phyloP scores from a whole-genome alignment of 2,113 vertebrate species.

The Gobiocypris rarus region DNA sequence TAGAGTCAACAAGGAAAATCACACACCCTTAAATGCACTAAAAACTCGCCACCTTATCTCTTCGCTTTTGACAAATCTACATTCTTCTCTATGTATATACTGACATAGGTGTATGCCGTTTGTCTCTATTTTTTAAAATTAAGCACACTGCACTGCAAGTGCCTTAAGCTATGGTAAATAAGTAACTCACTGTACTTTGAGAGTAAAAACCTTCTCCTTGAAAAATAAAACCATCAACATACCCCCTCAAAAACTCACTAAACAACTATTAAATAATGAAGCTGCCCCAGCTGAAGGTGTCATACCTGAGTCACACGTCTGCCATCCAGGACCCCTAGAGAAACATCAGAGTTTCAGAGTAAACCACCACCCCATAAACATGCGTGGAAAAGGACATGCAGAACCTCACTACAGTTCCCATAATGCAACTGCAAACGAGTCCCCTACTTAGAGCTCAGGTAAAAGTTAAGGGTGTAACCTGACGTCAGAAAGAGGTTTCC shows the following conservation, averaged over 20 bases:
- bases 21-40: conserved; percentile 3
- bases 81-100: background rate
- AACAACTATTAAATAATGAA: background rate
- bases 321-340: conserved; percentile 26
- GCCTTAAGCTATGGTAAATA: conserved; percentile 20
- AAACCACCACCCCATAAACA: conserved; percentile 23
- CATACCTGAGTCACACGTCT: conserved; percentile 48
- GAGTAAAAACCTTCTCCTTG: background rate
- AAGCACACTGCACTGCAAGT: background rate
- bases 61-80: background rate
- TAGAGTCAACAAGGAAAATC: conserved; percentile 15
- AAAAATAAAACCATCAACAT: background rate
- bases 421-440: conserved; percentile 25
- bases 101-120: background rate
- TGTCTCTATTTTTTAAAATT: background rate
- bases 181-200: conserved; percentile 14
- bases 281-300: background rate
- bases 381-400: background rate
- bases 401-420: conserved; percentile 44
- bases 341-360: background rate
- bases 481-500: background rate
- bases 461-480: background rate
- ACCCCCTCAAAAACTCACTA: background rate
- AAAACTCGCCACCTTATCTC: background rate
- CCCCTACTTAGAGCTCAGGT: conserved; percentile 30